phyloP scores from a whole-genome alignment of 2,113 vertebrate species.

The Meriones unguiculatus region DNA sequence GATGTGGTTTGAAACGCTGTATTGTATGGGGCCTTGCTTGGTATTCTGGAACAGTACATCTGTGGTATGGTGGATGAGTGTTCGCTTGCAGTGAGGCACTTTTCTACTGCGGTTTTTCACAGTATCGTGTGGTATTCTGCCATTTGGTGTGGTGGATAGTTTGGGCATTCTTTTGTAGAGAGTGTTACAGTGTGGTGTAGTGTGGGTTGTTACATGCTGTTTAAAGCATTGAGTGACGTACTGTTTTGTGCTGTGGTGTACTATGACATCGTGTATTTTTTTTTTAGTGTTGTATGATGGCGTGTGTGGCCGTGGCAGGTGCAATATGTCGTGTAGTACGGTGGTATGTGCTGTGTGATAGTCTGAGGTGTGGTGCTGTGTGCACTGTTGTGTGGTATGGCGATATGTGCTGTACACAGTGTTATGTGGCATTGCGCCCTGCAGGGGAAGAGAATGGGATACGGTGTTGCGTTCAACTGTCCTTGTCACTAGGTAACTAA shows the following conservation, averaged over 20 bases:
- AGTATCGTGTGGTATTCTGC: background rate
- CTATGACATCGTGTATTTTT: too few relatives aligned
- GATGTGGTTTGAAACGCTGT: too few relatives aligned
- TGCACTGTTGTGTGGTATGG: background rate
- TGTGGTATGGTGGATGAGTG: background rate
- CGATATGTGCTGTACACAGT: too few relatives aligned
- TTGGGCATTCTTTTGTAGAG: background rate
- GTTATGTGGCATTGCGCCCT: background rate
- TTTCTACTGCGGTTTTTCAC: background rate
- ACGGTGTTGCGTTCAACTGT: background rate
- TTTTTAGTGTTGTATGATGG: rapidly evolving
- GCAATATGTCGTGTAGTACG: too few relatives aligned
- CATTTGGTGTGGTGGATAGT: background rate
- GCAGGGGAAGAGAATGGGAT: too few relatives aligned
- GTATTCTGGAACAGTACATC: background rate
- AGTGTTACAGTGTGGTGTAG: too few relatives aligned
- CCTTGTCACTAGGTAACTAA: background rate
- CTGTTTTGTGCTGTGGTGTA: background rate
- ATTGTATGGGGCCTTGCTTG: rapidly evolving
- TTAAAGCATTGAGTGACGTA: background rate
- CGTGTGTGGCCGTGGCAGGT: rapidly evolving
- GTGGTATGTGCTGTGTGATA: background rate
- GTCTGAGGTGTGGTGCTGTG: background rate
- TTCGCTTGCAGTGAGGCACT: too few relatives aligned
- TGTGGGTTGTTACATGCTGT: background rate